These are phyloP conservation scores for Hormiphora californensis DNA, from an alignment of 37 sponge, comb jelly and placozoan genomes.

Conservation along the genomic window DNA sequence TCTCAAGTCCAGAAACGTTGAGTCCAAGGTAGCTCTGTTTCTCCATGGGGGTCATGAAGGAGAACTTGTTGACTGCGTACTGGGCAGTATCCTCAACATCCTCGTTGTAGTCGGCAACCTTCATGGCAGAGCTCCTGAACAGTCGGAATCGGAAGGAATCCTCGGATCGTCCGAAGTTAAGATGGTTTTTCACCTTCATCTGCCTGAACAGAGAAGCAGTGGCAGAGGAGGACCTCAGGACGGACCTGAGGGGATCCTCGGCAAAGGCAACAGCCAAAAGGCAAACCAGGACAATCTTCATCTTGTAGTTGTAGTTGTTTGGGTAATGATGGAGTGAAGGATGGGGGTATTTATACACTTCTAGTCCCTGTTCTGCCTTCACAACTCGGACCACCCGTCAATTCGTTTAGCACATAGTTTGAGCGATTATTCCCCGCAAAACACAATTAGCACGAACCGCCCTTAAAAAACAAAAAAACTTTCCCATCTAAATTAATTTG, in stretches of 20 bases:
- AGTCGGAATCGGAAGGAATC: background rate
- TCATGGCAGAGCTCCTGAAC: background rate
- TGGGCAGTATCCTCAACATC: background rate
- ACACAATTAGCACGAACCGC: too few relatives aligned
- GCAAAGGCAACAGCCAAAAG: background rate
- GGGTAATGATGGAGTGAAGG: too few relatives aligned
- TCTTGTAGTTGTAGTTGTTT: too few relatives aligned
- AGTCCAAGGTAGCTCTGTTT: background rate
- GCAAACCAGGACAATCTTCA: constrained; percentile 5
- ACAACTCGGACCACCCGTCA: too few relatives aligned
- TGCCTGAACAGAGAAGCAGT: background rate
- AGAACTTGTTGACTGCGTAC: constrained; percentile 30
- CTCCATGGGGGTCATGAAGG: background rate
- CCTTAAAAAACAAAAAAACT: too few relatives aligned
- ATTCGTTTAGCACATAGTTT: too few relatives aligned
- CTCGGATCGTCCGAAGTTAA: background rate
- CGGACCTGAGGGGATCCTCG: background rate
- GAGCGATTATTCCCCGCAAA: too few relatives aligned
- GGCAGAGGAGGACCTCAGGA: background rate
- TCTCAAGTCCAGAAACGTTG: background rate
- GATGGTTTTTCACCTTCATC: background rate
- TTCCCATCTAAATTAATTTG: too few relatives aligned
- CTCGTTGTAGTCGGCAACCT: constrained; percentile 44
- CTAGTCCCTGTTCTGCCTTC: too few relatives aligned
- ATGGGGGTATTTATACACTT: too few relatives aligned